phyloP scores from a whole-genome alignment of 2,888 invertebrate genomes.

The Agrotis puta region DNA sequence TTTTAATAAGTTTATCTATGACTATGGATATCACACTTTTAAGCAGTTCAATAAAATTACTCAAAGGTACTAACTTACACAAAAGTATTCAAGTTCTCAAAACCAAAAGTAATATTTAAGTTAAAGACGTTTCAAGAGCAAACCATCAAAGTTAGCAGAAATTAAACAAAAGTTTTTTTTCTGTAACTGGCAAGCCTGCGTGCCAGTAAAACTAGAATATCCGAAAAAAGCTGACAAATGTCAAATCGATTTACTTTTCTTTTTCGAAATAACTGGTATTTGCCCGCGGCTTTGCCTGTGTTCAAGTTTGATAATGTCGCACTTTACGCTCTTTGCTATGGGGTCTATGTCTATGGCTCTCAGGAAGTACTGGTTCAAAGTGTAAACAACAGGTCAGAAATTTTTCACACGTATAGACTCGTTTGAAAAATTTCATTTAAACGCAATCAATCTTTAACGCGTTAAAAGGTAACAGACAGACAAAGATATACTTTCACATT shows the following conservation, averaged over 20 bases:
- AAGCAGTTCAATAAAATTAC: not conserved
- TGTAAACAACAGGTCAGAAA: too few relatives aligned
- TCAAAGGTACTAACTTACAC: not conserved
- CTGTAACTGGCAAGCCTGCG: constrained; percentile 12
- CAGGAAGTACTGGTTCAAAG: too few relatives aligned
- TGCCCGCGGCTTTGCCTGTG: not conserved
- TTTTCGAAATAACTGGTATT: not conserved
- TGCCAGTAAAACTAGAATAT: constrained; percentile 33
- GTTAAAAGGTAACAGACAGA: too few relatives aligned
- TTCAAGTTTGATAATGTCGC: not conserved
- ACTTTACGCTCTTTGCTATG: too few relatives aligned
- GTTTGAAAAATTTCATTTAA: too few relatives aligned
- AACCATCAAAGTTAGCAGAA: constrained; percentile 19
- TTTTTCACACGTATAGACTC: too few relatives aligned
- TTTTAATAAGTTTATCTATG: not conserved
- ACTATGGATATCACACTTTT: not conserved
- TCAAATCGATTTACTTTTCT: constrained; percentile 30
- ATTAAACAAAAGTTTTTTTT: constrained; percentile 41
- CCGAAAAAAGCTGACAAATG: constrained; percentile 32
- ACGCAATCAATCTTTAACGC: too few relatives aligned
- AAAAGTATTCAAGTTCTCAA: not conserved
- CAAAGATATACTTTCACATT: not conserved
- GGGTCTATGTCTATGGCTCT: too few relatives aligned
- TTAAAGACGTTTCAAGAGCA: constrained; percentile 24
- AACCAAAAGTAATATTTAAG: not conserved